Evolutionary conservation across 2,797 vertebrate genomes (phyloP).

Genomic region (Lemur catta): DNA sequence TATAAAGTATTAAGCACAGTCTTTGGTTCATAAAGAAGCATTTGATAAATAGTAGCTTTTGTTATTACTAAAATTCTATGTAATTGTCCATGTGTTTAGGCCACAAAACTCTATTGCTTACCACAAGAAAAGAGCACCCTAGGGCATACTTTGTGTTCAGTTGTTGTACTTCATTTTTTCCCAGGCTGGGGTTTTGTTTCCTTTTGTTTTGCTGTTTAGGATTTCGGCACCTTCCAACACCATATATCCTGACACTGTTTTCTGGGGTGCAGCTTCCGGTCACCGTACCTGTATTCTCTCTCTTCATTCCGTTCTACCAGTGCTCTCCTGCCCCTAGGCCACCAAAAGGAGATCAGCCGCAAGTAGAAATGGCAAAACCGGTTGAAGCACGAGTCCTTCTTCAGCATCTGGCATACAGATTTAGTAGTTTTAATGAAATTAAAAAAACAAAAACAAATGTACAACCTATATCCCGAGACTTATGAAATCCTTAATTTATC

Average conservation of each 20-base stretch:
- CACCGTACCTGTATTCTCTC: not conserved
- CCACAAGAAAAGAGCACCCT: not conserved
- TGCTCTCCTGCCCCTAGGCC: not conserved
- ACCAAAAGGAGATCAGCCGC: not conserved
- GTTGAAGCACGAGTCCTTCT: not conserved
- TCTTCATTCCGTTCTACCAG: not conserved
- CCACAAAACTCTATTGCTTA: not conserved
- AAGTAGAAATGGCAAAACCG: not conserved
- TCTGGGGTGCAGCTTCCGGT: not conserved
- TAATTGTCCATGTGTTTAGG: not conserved
- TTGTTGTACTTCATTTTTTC: not conserved
- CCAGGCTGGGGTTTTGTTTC: not conserved
- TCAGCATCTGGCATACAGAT: not conserved
- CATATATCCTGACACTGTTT: not conserved
- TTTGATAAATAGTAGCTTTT: not conserved
- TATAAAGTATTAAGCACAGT: not conserved
- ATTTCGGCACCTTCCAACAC: not conserved
- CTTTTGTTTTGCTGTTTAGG: not conserved
- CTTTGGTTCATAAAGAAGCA: not conserved
- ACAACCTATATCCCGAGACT: constrained; percentile 5
- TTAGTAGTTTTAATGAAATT: not conserved
- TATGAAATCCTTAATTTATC: constrained; percentile 57
- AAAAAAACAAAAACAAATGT: not conserved
- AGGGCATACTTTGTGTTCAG: not conserved
- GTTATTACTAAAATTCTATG: constrained; percentile 17